Evolutionary conservation across 1,140 invertebrate species (phyloP).

Genomic region (Calycopis cecrops): DNA sequence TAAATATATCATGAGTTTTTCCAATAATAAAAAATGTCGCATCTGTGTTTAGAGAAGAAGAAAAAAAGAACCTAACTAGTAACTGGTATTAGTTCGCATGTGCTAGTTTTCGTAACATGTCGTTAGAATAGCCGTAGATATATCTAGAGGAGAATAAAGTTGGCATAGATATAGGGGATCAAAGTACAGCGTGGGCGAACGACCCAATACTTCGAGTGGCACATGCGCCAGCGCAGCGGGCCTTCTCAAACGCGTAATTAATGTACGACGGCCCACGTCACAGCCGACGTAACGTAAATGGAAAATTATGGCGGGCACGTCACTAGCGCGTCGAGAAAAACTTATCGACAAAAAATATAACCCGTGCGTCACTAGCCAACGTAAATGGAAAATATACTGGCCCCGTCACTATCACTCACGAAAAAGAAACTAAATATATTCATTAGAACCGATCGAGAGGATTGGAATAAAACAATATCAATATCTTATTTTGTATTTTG

Average conservation of each 20-base stretch:
- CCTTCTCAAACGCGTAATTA: constrained; percentile 46
- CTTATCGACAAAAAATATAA: not conserved
- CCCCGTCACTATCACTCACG: not conserved
- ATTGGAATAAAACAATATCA: constrained; percentile 66
- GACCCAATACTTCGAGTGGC: constrained; percentile 65
- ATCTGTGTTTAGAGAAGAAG: too few relatives aligned
- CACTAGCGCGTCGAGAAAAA: not conserved
- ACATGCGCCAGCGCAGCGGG: constrained; percentile 49
- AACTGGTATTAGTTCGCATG: too few relatives aligned
- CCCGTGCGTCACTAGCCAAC: constrained; percentile 3
- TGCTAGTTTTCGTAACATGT: too few relatives aligned
- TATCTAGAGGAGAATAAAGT: constrained; percentile 64
- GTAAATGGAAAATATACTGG: not conserved
- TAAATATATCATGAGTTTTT: too few relatives aligned
- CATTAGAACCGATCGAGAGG: constrained; percentile 25
- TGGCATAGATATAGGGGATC: constrained; percentile 71
- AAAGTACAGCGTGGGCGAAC: constrained; percentile 69
- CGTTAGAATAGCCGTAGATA: constrained; percentile 49
- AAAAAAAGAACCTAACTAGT: too few relatives aligned
- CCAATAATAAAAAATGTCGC: too few relatives aligned
- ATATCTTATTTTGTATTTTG: constrained; percentile 53
- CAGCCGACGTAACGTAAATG: not conserved
- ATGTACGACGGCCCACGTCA: constrained; percentile 26
- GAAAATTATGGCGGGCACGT: constrained; percentile 9
- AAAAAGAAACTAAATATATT: constrained; percentile 13